Evolutionary conservation across 2,888 invertebrate genomes (phyloP), one percentile per base, ranked within the genome.

Genomic region (Vandiemenella viatica): DNA sequence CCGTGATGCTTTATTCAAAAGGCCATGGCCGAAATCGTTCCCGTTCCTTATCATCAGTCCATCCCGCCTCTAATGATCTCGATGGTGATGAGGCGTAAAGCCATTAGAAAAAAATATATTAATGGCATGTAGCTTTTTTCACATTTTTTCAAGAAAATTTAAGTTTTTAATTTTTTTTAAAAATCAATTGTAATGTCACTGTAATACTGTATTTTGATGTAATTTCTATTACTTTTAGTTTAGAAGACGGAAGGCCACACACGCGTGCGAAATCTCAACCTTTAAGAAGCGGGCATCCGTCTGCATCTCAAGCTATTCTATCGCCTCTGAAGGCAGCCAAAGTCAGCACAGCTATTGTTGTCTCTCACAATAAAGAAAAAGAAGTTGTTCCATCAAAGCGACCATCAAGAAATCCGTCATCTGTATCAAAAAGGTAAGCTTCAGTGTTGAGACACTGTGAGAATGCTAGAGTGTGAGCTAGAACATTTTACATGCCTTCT

Each of bases 221-320:
- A 40, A 17, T n/a, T 16, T 17, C 21, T 20, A 21, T 18, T 16
- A 5, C 6, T 26, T 40, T 3, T 26, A 50, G 50, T n/a, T 37
- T 48, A 38, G 50, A 44, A 15, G 48, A 51, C 42, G 50, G 50
- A n/a, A 40, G 63, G 45, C 60, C 66, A 26, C 67, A 68, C 55
- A 67, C 65, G 3, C 62, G 68, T 1, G 68, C 68, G 4, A 64
- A 66, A 47, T 68, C 68, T 53, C 68, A 68, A 37, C 67, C 67
- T 50, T 63, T 68, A n/a, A 65, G 67, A 19, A 49, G 44, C 7
- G 41, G 41, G 6, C 46, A 46, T 13, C 40, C 41, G 5, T 44
- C 32, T 23, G 43, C 43, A 7, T 42, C 44, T 13, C 50, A 49
- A 19, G 37, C 50, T 10, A 41, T 47, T 15, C 42, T 54, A 8